Conservation (phyloP, 2,797 vertebrate genomes). For the Channallabes apus region DNA sequence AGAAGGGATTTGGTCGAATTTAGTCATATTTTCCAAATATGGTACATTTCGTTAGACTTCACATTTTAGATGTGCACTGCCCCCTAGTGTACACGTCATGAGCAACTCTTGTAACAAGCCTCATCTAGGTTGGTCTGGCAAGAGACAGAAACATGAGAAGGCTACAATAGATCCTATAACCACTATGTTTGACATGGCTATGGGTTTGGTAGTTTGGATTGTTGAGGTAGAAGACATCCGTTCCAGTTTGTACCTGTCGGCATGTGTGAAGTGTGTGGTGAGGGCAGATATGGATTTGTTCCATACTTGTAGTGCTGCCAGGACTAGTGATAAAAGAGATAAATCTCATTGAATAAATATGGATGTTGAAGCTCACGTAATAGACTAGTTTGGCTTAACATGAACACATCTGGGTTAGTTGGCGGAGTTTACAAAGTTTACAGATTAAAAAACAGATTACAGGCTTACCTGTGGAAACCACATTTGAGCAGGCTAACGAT, state of each 20-base stretch:
- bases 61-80: neutral
- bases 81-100: constrained; percentile 4
- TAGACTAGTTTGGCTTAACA: neutral
- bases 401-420: neutral
- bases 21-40: neutral
- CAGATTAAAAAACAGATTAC: too few relatives aligned
- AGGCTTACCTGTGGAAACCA: neutral
- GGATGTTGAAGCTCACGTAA: neutral
- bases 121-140: neutral
- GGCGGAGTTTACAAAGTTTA: neutral
- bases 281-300: constrained; percentile 9
- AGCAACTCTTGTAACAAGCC: neutral
- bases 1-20: too few relatives aligned
- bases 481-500: neutral
- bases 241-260: constrained; percentile 29
- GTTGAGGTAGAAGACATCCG: neutral
- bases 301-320: constrained; percentile 10
- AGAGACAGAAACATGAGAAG: neutral
- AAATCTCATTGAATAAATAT: neutral
- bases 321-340: neutral
- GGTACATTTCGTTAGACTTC: neutral
- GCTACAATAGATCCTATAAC: neutral
- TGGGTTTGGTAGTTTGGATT: neutral
- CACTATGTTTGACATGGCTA: neutral
- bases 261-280: constrained; percentile 1